These are phyloP conservation scores for Cromileptes altivelis DNA, from an alignment of 2,113 vertebrate species.

Conservation along the genomic window DNA sequence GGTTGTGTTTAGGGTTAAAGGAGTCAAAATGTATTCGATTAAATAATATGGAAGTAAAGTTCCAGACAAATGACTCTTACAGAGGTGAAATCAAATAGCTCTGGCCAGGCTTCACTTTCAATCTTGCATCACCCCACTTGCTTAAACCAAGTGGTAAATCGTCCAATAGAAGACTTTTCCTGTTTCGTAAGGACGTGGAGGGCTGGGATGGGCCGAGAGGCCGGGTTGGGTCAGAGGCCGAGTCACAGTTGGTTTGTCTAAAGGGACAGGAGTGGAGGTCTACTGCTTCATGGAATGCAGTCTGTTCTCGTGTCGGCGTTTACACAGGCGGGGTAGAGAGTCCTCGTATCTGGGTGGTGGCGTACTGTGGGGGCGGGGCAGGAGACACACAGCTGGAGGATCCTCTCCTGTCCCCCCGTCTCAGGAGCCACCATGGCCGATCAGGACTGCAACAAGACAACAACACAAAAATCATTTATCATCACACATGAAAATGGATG, in stretches of 20 bases:
- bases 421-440: slow-evolving; percentile 61
- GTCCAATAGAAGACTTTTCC: slow-evolving; percentile 21
- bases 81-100: slow-evolving; percentile 22
- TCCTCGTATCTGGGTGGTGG: slow-evolving; percentile 58
- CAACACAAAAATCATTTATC: neutral
- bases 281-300: slow-evolving; percentile 63
- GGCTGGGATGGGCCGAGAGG: slow-evolving; percentile 20
- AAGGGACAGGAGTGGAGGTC: slow-evolving; percentile 65
- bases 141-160: slow-evolving; percentile 5
- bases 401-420: slow-evolving; percentile 48
- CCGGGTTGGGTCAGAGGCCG: slow-evolving; percentile 20
- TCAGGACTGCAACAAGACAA: slow-evolving; percentile 80
- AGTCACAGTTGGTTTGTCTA: slow-evolving; percentile 78
- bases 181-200: slow-evolving; percentile 11
- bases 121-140: slow-evolving; percentile 10
- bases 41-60: slow-evolving; percentile 43
- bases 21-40: slow-evolving; percentile 30
- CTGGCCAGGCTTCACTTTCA: slow-evolving; percentile 11
- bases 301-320: slow-evolving; percentile 54
- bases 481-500: neutral
- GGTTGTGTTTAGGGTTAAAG: slow-evolving; percentile 9
- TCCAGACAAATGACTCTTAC: slow-evolving; percentile 2
- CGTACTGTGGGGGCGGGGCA: slow-evolving; percentile 42
- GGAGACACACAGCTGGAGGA: slow-evolving; percentile 33
- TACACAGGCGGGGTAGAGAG: slow-evolving; percentile 60